A percentile compares a stretch with the other conserved stretches of the same genome.
These are phyloP conservation scores for Setophaga kirtlandii DNA, from an alignment of 2,113 vertebrate species.

Conservation along the genomic window DNA sequence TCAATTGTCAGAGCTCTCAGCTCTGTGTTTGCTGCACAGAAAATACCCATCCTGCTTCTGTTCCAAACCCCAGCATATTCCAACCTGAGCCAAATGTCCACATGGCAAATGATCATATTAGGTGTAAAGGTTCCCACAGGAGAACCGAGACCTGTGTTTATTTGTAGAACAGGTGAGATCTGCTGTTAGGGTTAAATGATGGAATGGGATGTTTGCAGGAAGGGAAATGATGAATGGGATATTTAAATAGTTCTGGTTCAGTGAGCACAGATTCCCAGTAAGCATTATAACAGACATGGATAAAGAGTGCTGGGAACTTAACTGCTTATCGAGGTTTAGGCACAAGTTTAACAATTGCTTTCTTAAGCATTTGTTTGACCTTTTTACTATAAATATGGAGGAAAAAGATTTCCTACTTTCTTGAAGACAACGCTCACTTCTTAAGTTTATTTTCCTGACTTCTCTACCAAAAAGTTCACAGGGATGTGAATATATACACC, in stretches of 20 bases:
- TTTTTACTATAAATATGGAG: slow-evolving; percentile 41
- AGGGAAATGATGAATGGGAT: no score
- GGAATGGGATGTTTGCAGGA: neutral
- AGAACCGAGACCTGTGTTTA: neutral
- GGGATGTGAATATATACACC: neutral
- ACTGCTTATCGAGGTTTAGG: slow-evolving; percentile 52
- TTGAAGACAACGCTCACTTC: slow-evolving; percentile 9
- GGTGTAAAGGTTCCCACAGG: neutral
- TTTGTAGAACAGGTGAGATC: slow-evolving; percentile 13
- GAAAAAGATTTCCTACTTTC: slow-evolving; percentile 37
- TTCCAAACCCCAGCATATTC: neutral
- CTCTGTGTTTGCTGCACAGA: neutral
- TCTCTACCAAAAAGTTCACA: neutral
- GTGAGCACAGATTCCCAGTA: slow-evolving; percentile 49
- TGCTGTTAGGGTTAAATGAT: neutral
- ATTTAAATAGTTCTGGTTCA: slow-evolving; percentile 57
- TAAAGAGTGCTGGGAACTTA: slow-evolving; percentile 51
- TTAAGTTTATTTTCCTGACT: neutral
- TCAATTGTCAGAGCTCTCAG: neutral
- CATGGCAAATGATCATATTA: neutral
- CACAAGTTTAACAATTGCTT: neutral
- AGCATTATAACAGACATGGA: slow-evolving; percentile 49
- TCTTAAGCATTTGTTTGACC: slow-evolving; percentile 32
- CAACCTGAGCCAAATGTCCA: neutral
- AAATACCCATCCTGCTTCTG: neutral